These are phyloP conservation scores for Aspidiotus rigidus DNA, from an alignment of 2,888 invertebrate genomes.

Conservation along the genomic window DNA sequence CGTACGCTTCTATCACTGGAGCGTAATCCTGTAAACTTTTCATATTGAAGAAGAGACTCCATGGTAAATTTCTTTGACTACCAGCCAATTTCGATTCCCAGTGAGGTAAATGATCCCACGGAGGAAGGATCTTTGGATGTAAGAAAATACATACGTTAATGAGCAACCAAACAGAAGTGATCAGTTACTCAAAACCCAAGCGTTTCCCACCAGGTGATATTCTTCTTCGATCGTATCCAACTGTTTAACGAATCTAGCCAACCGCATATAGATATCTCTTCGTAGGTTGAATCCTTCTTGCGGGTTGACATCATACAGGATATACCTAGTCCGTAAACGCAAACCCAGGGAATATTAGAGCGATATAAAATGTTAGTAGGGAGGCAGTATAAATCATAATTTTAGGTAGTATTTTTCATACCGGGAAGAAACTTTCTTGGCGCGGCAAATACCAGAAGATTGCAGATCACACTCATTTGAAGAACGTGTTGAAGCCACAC, in stretches of 20 bases:
- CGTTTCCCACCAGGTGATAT: slow-evolving; percentile 42
- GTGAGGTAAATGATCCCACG: slow-evolving; percentile 84
- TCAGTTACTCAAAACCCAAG: not conserved
- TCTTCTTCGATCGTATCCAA: slow-evolving; percentile 48
- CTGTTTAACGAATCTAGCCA: slow-evolving; percentile 71
- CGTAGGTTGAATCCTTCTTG: slow-evolving; percentile 95
- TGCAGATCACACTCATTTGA: no score
- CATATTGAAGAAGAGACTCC: slow-evolving; percentile 80
- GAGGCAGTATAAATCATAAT: no score
- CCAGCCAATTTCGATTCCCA: slow-evolving; percentile 60
- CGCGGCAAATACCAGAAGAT: no score
- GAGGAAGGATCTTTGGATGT: slow-evolving; percentile 61
- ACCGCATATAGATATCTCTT: slow-evolving; percentile 88
- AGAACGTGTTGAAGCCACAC: no score
- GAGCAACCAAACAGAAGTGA: not conserved
- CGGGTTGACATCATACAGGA: slow-evolving; percentile 89
- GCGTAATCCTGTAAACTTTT: slow-evolving; percentile 64
- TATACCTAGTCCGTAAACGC: slow-evolving; percentile 47
- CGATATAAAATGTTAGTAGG: no score
- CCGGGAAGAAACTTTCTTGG: no score
- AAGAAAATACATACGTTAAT: not conserved
- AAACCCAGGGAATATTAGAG: no score
- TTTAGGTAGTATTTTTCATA: no score
- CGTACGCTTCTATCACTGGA: slow-evolving; percentile 77
- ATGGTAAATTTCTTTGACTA: slow-evolving; percentile 56